Base-by-base conservation (phyloP, 2,888 invertebrate species). In the Pogonocherus hispidulus region DNA sequence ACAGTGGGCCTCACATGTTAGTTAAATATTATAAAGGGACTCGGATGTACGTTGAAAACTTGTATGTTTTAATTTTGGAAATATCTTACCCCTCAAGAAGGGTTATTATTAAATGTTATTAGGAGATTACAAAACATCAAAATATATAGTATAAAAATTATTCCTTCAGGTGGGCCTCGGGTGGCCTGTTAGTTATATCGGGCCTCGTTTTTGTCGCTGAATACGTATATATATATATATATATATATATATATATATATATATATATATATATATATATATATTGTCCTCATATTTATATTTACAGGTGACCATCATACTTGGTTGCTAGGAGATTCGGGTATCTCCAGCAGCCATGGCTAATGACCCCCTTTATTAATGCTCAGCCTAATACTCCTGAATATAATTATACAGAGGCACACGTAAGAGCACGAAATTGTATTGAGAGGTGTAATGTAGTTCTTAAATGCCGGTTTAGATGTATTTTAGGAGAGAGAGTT, bases 341-440 rank as follows among this genome's bases (percentile, higher is more conserved):
- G 67, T 67, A 67, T 49, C 67, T 56, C 23, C 62, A 54, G 16
- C 46, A 67, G 27, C 52, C 63, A 3, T 63, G 63, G 67, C 18
- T 67, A 22, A 49, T 63, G 27, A 67, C 67, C 19, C 67, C 67
- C 14, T 19, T 63, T 44, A 47, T 63, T 27, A 46, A 55, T 27
- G 46, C 51, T 19, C 47, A 47, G 44, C 54, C 46, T 20, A 35
- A 47, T 14, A 55, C 62, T 14, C 67, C 67, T 2, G 63, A 67
- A n/a, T 54, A 62, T 16, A 20, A 54, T 1, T 67, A 63, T 62
- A 67, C 62, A 18, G 20, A 37, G 18, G 14, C 55, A n/a, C 55
- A 67, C 27, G 19, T 9, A 18, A 9, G 8, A 14, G 19, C 47
- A 9, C 47, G 16, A 47, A 47, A 47, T 47, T 16, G 16, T 18